Conservation (phyloP, 2,113 vertebrate genomes). For the Morone chrysops region DNA sequence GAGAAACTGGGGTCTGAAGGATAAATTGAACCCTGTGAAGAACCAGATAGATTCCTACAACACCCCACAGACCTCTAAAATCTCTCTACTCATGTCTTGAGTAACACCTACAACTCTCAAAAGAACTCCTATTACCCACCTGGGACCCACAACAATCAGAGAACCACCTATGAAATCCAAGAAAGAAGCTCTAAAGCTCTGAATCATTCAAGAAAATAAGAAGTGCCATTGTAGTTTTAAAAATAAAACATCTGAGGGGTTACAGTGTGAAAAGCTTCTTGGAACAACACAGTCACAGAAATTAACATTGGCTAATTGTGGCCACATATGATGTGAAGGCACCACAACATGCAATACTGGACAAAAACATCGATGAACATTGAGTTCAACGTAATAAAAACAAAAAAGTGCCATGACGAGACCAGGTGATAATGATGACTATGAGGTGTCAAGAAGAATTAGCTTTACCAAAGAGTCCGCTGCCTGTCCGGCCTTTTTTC, state of each 20-base stretch:
- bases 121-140: neutral
- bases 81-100: no score
- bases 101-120: neutral
- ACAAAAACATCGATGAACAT: neutral
- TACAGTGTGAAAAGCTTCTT: neutral
- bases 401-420: neutral
- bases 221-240: no score
- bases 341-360: neutral
- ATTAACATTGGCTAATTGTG: neutral
- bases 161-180: neutral
- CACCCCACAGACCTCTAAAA: no score
- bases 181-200: neutral
- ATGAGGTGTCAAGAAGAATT: slow-evolving; percentile 6
- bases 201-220: no score
- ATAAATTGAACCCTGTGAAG: neutral
- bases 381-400: neutral
- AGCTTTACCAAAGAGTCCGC: slow-evolving; percentile 78
- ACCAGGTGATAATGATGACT: neutral
- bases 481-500: slow-evolving; percentile 80
- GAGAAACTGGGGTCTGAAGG: neutral
- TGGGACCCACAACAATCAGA: neutral
- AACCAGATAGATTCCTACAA: no score
- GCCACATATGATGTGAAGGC: neutral
- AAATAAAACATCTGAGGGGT: no score
- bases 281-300: neutral